A percentile compares a stretch with the other conserved stretches of the same genome.
phyloP scores from a whole-genome alignment of 2,888 invertebrate species.

The Sphaerophoria taeniata region DNA sequence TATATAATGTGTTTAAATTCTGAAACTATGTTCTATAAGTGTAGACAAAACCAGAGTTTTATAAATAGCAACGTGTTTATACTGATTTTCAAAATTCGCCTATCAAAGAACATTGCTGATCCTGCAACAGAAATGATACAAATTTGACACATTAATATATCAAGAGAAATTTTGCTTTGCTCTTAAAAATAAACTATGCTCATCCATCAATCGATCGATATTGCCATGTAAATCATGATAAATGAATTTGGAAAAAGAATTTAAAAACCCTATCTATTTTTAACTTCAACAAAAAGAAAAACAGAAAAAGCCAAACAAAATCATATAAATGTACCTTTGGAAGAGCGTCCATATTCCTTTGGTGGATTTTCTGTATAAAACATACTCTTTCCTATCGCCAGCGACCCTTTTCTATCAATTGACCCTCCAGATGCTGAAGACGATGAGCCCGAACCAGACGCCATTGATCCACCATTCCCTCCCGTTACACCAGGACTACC shows the following conservation, averaged over 20 bases:
- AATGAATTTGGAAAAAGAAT: not conserved
- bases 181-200: not conserved
- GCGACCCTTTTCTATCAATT: conserved; percentile 80
- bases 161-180: not conserved
- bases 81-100: not conserved
- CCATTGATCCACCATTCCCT: conserved; percentile 74
- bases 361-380: conserved; percentile 83
- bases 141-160: not conserved
- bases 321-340: conserved; percentile 77
- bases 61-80: not conserved
- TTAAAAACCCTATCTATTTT: conserved; percentile 7
- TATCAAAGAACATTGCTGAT: not conserved
- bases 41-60: not conserved
- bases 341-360: conserved; percentile 80
- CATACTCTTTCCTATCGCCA: conserved; percentile 83
- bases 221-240: conserved; percentile 17
- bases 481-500: conserved; percentile 76
- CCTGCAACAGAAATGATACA: too few relatives aligned
- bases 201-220: conserved; percentile 9
- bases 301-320: not conserved
- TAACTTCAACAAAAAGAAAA: not conserved
- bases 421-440: conserved; percentile 77
- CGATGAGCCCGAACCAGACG: conserved; percentile 74
- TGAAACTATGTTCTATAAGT: conserved; percentile 50
- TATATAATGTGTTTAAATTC: not conserved